These are phyloP conservation scores for Orius insidiosus DNA, from an alignment of 1,140 invertebrate genomes.

Conservation along the genomic window DNA sequence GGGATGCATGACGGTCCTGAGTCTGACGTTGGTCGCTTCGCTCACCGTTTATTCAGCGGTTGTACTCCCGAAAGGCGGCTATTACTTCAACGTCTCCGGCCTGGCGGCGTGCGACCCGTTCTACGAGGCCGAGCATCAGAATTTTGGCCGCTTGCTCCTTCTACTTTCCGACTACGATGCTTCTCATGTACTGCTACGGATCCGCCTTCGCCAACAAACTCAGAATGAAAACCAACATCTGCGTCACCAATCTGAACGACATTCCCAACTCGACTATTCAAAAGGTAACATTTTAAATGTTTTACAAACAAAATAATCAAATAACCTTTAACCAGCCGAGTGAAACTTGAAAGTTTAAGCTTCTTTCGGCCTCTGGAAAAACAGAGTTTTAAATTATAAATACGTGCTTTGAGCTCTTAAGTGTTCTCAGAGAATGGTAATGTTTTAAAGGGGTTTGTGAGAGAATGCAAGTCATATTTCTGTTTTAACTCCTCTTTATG, in stretches of 20 bases:
- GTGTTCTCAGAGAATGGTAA: too few species aligned
- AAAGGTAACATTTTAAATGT: not conserved
- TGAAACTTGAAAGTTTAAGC: too few species aligned
- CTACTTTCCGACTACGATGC: constrained; percentile 77
- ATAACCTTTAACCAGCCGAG: too few species aligned
- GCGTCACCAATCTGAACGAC: not conserved
- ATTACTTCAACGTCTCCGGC: constrained; percentile 70
- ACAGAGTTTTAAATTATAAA: too few species aligned
- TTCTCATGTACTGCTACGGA: constrained; percentile 76
- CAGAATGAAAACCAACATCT: constrained; percentile 32
- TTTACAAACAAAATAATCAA: too few species aligned
- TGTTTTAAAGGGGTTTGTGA: too few species aligned
- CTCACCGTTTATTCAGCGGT: constrained; percentile 60
- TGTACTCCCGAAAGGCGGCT: constrained; percentile 59
- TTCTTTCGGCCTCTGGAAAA: too few species aligned
- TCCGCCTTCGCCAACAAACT: constrained; percentile 74
- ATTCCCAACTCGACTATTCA: not conserved
- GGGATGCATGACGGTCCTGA: constrained; percentile 64
- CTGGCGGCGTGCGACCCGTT: constrained; percentile 73
- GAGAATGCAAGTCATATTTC: too few species aligned
- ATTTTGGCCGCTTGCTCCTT: constrained; percentile 68
- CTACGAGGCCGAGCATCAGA: constrained; percentile 50
- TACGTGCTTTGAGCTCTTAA: too few species aligned
- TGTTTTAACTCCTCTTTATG: too few species aligned
- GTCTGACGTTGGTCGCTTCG: constrained; percentile 62